Base-by-base conservation (phyloP, 2,888 invertebrate genomes). In the Halictus quadricinctus region DNA sequence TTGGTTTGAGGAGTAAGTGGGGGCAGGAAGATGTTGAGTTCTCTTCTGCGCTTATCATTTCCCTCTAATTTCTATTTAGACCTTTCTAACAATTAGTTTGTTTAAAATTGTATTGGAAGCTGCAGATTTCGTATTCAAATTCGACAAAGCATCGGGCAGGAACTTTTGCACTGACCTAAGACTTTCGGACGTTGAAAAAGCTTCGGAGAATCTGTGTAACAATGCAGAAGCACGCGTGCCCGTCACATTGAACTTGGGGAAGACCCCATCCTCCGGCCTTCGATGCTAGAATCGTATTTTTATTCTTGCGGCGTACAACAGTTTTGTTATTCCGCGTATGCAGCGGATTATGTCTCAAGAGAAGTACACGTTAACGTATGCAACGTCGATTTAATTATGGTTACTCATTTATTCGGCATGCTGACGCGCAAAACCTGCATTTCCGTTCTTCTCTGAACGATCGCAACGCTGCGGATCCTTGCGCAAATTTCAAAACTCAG, bases 211-310 rank as follows among this genome's bases (percentile, higher is more conserved):
- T 41, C n/a, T 70, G n/a, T 43, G 43, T 70, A 70, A 43, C 54
- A 70, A 69, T 21, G 72, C 36, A 29, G 2, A 58, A 64, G 25
- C 18, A 1, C 13, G 10, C 41, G 50, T 77, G 25, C 54, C 54
- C 13, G 21, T 81, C 50, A 18, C 83, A 83, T 82, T 87, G 86
- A 87, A 87, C 86, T 90, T 85, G 87, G 69, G 83, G 82, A 89
- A 83, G 81, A 12, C 72, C 82, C 79, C 46, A 64, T 66, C 1
- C 50, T 58, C 8, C 60, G 66, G 6, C 25, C 70, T 76, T 81
- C 74, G 83, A 25, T 29, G 76, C 21, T 58, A 41, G 21, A 58
- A 48, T 36, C 18, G 12, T 36, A 73, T 86, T 83, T 76, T 58
- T 50, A 88, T 88, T 87, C 88, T 21, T 18, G 18, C 21, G 41